These are phyloP conservation scores for Saccostrea echinata DNA, from an alignment of 1,140 invertebrate species.

Conservation along the genomic window DNA sequence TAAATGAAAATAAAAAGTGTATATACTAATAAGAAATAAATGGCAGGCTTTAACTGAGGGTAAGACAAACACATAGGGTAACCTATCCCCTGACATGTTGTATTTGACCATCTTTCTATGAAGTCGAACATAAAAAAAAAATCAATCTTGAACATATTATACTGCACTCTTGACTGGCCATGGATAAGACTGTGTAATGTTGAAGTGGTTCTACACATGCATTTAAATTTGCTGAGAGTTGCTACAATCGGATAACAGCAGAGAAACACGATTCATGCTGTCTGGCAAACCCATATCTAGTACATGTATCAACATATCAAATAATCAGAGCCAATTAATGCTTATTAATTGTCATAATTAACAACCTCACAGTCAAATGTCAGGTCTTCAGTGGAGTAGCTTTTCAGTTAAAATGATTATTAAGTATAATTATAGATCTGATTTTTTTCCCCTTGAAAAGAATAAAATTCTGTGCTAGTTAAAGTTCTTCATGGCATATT, in stretches of 20 bases:
- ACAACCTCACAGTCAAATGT: neutral
- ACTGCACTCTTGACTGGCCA: neutral
- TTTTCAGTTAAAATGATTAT: neutral
- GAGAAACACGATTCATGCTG: neutral
- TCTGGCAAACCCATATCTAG: neutral
- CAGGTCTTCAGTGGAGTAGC: neutral
- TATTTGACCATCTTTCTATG: too few relatives aligned
- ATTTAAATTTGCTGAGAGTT: constrained; percentile 3
- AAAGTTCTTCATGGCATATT: too few relatives aligned
- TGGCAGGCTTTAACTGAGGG: too few relatives aligned
- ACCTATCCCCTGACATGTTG: too few relatives aligned
- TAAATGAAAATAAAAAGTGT: too few relatives aligned
- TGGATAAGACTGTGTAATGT: neutral
- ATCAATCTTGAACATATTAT: too few relatives aligned
- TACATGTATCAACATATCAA: neutral
- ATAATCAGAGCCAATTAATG: neutral
- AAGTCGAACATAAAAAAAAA: too few relatives aligned
- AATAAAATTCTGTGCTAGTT: too few relatives aligned
- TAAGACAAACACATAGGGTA: too few relatives aligned
- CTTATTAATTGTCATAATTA: constrained; percentile 5
- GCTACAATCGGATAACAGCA: neutral
- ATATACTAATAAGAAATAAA: too few relatives aligned
- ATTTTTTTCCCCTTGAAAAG: too few relatives aligned
- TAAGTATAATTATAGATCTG: too few relatives aligned
- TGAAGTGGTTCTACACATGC: neutral